These are phyloP conservation scores for Hemithea aestivaria DNA, from an alignment of 2,888 invertebrate genomes.

Conservation along the genomic window DNA sequence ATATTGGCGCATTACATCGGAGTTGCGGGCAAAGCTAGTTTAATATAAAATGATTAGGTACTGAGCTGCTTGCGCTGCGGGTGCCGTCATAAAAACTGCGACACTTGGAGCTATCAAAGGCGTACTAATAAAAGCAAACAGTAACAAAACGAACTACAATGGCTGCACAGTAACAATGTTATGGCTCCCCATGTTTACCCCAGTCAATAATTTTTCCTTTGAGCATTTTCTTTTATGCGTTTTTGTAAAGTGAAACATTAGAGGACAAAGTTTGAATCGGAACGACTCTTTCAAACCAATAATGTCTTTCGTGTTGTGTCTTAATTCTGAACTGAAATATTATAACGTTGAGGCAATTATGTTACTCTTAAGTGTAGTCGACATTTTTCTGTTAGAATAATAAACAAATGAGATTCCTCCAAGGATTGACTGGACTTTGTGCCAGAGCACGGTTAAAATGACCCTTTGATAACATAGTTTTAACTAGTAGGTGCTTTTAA, in stretches of 20 bases:
- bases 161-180: constrained; percentile 42
- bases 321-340: no score
- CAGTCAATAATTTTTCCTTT: constrained; percentile 31
- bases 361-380: no score
- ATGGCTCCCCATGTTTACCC: constrained; percentile 32
- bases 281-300: neutral
- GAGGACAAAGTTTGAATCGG: constrained; percentile 3
- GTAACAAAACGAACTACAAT: constrained; percentile 51
- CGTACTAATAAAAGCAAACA: constrained; percentile 61
- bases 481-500: no score
- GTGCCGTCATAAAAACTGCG: constrained; percentile 55
- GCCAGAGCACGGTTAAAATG: no score
- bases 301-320: no score
- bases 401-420: no score
- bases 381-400: no score
- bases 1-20: constrained; percentile 14
- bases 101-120: constrained; percentile 60
- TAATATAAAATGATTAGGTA: constrained; percentile 55
- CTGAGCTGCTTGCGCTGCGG: constrained; percentile 38
- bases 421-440: no score
- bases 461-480: no score
- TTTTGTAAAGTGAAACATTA: constrained; percentile 1
- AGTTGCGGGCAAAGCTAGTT: constrained; percentile 27
- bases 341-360: no score
- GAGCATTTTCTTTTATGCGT: constrained; percentile 13